phyloP scores from a whole-genome alignment of 2,797 vertebrate species.

The Steatocranus sp. region DNA sequence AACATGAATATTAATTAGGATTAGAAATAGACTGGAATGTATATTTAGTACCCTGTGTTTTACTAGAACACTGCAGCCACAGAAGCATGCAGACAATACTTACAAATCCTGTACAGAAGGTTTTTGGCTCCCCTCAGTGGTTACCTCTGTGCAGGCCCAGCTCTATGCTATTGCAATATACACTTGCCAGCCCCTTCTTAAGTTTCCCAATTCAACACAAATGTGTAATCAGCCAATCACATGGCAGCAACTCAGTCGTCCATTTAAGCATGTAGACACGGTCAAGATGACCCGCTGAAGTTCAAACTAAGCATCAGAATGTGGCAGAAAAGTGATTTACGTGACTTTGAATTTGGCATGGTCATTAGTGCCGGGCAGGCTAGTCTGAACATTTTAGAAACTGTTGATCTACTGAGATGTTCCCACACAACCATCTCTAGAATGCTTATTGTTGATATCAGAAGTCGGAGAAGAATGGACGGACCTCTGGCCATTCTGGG shows the following conservation, averaged over 20 bases:
- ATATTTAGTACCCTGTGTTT: neutral
- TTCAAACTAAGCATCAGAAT: neutral
- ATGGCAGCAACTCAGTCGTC: neutral
- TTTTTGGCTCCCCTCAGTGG: neutral
- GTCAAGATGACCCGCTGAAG: neutral
- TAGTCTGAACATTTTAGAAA: neutral
- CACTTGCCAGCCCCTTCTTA: neutral
- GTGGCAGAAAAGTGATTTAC: neutral
- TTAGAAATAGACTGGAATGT: accelerated
- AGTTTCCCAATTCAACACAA: neutral
- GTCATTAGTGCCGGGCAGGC: neutral
- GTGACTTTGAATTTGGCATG: neutral
- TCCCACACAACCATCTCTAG: neutral
- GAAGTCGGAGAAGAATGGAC: accelerated
- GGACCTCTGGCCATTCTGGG: neutral
- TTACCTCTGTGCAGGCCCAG: neutral
- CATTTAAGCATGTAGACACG: neutral
- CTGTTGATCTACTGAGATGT: neutral
- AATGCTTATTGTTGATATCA: neutral
- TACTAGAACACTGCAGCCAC: neutral
- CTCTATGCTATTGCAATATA: neutral
- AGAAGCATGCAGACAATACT: neutral
- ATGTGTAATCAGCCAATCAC: neutral
- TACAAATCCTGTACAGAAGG: neutral
- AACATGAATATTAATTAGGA: neutral